A percentile compares a stretch with the other conserved stretches of the same genome.
phyloP scores from a whole-genome alignment of 2,113 vertebrate genomes.

The Empidonax alnorum region DNA sequence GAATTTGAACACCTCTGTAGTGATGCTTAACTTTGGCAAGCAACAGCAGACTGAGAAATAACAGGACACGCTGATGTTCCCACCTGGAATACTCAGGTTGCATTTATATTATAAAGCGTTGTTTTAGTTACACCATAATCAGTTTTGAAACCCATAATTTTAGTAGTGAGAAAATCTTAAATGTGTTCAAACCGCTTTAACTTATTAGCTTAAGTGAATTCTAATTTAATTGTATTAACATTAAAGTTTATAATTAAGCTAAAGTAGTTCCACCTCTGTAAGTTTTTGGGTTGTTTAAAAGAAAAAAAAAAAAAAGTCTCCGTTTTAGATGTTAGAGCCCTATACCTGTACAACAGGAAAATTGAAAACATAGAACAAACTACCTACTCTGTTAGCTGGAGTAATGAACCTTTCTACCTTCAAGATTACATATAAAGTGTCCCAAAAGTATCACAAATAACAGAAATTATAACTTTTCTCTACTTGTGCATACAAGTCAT shows the following conservation, averaged over 20 bases:
- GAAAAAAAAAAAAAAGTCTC: not conserved
- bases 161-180: not conserved
- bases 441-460: not conserved
- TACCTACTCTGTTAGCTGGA: accelerated
- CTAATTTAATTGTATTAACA: not conserved
- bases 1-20: not conserved
- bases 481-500: not conserved
- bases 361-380: not conserved
- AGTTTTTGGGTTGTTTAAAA: not conserved
- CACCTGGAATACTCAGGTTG: not conserved
- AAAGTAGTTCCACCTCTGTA: not conserved
- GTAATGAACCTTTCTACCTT: not conserved
- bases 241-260: not conserved
- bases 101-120: not conserved
- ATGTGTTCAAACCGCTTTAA: not conserved
- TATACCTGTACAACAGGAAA: not conserved
- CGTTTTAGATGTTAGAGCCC: not conserved
- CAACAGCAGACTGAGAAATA: not conserved
- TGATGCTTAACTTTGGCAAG: not conserved
- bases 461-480: not conserved
- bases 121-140: not conserved
- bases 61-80: not conserved
- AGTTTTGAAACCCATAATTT: not conserved
- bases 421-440: not conserved
- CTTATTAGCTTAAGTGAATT: not conserved